Evolutionary conservation across 2,888 invertebrate genomes (phyloP).

Genomic region (Yponomeuta malinellus): DNA sequence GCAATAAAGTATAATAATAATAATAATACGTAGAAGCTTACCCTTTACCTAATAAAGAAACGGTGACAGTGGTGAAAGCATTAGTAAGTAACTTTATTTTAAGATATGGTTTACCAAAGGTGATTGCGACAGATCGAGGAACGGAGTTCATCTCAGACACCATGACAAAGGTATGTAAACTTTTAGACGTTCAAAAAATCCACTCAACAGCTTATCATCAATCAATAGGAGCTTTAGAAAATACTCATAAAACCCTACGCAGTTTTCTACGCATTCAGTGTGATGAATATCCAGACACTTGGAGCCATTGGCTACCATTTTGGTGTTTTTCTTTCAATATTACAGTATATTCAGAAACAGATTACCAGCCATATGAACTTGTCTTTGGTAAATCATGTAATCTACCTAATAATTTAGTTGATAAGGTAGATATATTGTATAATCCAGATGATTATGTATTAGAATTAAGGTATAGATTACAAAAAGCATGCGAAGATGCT

Average conservation of each 20-base stretch:
- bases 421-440: no score
- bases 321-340: no score
- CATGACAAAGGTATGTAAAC: conserved; percentile 10
- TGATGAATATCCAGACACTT: background rate
- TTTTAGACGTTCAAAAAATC: background rate
- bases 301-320: conserved; percentile 8
- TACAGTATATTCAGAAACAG: conserved; percentile 9
- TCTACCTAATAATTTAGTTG: conserved; percentile 7
- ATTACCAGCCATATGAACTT: conserved; percentile 6
- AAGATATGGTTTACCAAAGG: conserved; percentile 11
- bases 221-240: conserved; percentile 8
- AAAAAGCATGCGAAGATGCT: background rate
- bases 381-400: conserved; percentile 2
- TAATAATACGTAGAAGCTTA: conserved; percentile 13
- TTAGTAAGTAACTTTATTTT: conserved; percentile 13
- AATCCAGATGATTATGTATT: background rate
- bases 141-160: conserved; percentile 1
- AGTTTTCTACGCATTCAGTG: conserved; percentile 1
- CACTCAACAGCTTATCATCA: conserved; percentile 9
- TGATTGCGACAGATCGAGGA: conserved; percentile 10
- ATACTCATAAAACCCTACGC: conserved; percentile 4
- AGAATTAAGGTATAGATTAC: conserved; percentile 15
- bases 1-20: no score
- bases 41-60: conserved; percentile 3
- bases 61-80: background rate